Evolutionary conservation across 1,140 invertebrate genomes (phyloP), one percentile per base, ranked within the genome.

Genomic region (Diploscapter pachys): DNA sequence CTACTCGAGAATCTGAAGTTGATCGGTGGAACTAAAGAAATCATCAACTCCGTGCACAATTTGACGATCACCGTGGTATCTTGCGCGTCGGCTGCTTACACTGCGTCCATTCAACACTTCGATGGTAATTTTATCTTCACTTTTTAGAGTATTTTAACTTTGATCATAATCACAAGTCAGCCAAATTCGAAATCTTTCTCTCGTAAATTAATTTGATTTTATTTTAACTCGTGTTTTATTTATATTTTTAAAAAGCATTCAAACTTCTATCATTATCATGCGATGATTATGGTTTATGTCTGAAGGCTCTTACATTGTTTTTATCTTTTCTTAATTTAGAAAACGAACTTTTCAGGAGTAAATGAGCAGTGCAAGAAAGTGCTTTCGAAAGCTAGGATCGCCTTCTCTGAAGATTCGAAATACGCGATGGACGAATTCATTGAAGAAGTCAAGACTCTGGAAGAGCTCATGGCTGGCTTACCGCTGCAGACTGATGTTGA

Each of bases 401-500:
- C 57, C 2, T 66, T 78, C 9, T 5, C 63, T 2, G 68, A 70
- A 63, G 62, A 57, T 48, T 73, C 51, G 11, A 51, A n/a, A 31
- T 31, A 53, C 54, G 48, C 71, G 65, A 63, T 56, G 71, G 4
- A 65, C 4, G 52, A 67, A n/a, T 52, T 87, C 64, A 56, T 77
- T 65, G 69, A 68, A 54, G 59, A 79, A 70, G 53, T 83, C 63
- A 70, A 76, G 50, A 62, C 57, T 13, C 68, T 85, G 63, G 55
- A 81, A 61, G 50, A 59, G 4, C 63, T 85, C 13, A 75, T 80
- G 8, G 82, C 85, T 62, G 86, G 80, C 5, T 81, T 89, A 3
- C 82, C 86, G 6, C 86, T 88, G 57, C 86, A 89, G 65, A 86
- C 89, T 5, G 89, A 88, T 50, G 91, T 92, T 83, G 87, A 93